A percentile compares a stretch with the other conserved stretches of the same genome.
Evolutionary conservation across 2,797 vertebrate species (phyloP).

Genomic region (Linurgus olivaceus): DNA sequence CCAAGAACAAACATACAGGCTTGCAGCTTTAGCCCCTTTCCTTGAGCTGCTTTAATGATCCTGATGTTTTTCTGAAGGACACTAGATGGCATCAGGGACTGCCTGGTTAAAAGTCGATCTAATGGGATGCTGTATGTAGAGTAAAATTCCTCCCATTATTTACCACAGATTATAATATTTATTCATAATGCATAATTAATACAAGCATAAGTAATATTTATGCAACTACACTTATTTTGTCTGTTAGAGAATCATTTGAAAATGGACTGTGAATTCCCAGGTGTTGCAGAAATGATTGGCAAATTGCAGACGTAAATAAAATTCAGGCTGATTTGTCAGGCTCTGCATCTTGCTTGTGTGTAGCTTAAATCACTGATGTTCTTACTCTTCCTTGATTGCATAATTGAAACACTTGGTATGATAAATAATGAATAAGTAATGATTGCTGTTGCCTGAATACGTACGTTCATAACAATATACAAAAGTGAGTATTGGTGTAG

Average conservation of each 20-base stretch:
- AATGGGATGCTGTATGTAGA: background rate
- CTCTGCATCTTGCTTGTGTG: background rate
- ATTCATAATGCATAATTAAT: constrained; percentile 25
- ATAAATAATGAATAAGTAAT: constrained; percentile 51
- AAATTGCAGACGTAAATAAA: constrained; percentile 15
- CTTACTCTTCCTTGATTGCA: constrained; percentile 24
- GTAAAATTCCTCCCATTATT: background rate
- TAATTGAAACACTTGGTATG: constrained; percentile 25
- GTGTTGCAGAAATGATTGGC: constrained; percentile 15
- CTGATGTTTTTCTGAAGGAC: background rate
- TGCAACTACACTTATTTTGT: constrained; percentile 30
- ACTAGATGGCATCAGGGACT: constrained; percentile 52
- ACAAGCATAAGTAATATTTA: constrained; percentile 9
- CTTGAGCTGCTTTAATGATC: background rate
- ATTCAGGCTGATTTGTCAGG: background rate
- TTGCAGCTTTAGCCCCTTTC: background rate
- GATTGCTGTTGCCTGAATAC: constrained; percentile 16
- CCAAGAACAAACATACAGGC: background rate
- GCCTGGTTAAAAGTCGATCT: background rate
- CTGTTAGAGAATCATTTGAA: constrained; percentile 32
- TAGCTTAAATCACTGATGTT: constrained; percentile 28
- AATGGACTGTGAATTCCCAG: constrained; percentile 33
- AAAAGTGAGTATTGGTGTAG: background rate
- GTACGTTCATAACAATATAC: background rate
- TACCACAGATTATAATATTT: background rate